A percentile compares a stretch with the other conserved stretches of the same genome.
Conservation (phyloP, 2,113 vertebrate species). For the Sciurus niger region DNA sequence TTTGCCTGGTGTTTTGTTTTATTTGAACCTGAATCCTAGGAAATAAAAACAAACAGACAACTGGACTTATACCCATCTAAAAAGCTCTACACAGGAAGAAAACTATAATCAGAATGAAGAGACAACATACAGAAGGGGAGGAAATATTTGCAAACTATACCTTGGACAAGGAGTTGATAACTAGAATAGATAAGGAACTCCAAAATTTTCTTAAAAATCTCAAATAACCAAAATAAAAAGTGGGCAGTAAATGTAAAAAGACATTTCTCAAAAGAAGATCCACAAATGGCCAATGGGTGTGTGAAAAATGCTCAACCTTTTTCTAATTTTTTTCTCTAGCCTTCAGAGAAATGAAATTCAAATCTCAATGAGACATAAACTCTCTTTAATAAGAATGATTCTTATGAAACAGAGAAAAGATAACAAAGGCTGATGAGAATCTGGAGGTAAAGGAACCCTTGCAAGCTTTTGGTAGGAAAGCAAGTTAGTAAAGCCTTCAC, state of each 20-base stretch:
- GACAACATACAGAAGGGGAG: neutral
- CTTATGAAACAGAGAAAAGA: neutral
- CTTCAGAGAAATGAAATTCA: neutral
- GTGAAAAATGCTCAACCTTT: neutral
- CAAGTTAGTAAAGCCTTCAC: too few relatives aligned
- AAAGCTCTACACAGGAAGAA: neutral
- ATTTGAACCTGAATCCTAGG: too few relatives aligned
- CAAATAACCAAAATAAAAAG: neutral
- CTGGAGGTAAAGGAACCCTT: too few relatives aligned
- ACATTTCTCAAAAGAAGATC: neutral
- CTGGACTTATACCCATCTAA: neutral
- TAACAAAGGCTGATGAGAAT: neutral
- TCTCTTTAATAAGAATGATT: neutral
- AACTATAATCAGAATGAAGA: neutral
- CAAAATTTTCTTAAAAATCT: neutral
- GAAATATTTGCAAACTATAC: neutral
- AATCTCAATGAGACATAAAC: neutral
- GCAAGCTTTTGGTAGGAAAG: rapidly evolving
- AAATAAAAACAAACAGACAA: neutral
- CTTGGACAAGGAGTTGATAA: neutral
- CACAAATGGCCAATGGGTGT: neutral
- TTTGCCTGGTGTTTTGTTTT: too few relatives aligned
- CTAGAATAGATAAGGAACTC: neutral
- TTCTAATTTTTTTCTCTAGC: neutral
- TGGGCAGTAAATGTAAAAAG: neutral